These are phyloP conservation scores for Chiridota heheva DNA, from an alignment of 35 echinoderm and acorn worm genomes.

Conservation along the genomic window DNA sequence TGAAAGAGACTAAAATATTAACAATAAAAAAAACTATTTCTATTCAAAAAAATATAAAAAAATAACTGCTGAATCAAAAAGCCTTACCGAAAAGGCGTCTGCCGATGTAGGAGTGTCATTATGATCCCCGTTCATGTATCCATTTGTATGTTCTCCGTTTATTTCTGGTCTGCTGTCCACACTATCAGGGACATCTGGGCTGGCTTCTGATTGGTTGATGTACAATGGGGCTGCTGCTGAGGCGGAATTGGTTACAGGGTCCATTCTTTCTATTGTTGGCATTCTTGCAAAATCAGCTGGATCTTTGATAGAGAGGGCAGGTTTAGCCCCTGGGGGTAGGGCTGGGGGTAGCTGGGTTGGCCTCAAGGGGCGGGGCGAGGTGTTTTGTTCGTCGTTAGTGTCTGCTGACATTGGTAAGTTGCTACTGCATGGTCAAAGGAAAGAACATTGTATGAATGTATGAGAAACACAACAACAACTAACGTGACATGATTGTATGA, in stretches of 20 bases:
- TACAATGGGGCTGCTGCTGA: constrained; percentile 21
- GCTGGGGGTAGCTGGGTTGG: constrained; percentile 35
- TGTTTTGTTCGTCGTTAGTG: too few relatives aligned
- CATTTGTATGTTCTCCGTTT: constrained; percentile 25
- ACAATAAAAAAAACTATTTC: neutral
- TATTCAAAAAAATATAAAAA: neutral
- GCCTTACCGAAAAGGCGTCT: constrained; percentile 39
- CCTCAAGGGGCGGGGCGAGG: too few relatives aligned
- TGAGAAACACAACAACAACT: too few relatives aligned
- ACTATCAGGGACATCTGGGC: constrained; percentile 32
- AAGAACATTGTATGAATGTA: too few relatives aligned
- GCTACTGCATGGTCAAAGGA: too few relatives aligned
- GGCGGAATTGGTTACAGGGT: neutral
- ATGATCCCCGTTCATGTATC: constrained; percentile 27
- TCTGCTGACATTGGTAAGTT: constrained; percentile 34
- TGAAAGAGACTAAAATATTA: constrained; percentile 1
- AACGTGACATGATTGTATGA: too few relatives aligned
- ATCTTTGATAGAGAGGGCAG: neutral
- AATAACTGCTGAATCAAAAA: neutral
- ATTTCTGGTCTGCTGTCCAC: too few relatives aligned
- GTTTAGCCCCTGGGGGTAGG: constrained; percentile 1
- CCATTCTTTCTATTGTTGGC: constrained; percentile 7
- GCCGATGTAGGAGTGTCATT: neutral
- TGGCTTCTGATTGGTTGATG: constrained; percentile 31
- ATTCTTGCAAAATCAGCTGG: neutral